phyloP scores from a whole-genome alignment of 2,113 vertebrate genomes.

The Pseudopipra pipra region DNA sequence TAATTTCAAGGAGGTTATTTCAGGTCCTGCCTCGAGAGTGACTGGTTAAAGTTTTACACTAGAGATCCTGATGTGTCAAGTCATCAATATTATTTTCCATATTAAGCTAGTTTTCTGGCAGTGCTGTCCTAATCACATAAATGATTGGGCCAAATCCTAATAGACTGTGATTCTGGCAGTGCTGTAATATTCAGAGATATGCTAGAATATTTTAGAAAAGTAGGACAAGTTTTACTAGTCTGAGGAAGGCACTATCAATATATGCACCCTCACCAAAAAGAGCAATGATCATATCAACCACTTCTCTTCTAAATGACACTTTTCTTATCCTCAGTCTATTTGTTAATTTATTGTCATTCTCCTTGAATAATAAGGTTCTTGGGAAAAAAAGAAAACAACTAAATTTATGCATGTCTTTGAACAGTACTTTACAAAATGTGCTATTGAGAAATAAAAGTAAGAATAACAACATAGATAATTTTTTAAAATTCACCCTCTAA shows the following conservation, averaged over 20 bases:
- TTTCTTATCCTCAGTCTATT: background rate
- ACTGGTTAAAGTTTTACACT: background rate
- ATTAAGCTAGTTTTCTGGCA: background rate
- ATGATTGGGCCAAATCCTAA: background rate
- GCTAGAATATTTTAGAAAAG: background rate
- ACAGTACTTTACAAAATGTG: background rate
- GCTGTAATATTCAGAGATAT: background rate
- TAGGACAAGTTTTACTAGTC: background rate
- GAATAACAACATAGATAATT: background rate
- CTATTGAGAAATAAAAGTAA: background rate
- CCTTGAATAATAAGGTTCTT: background rate
- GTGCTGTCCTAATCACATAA: background rate
- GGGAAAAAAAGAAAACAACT: background rate
- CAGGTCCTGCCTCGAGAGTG: background rate
- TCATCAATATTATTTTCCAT: conserved; percentile 1
- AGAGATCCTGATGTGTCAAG: background rate
- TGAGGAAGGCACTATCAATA: background rate
- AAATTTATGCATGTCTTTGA: background rate
- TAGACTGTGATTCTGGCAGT: background rate
- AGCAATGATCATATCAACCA: background rate
- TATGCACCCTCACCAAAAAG: background rate
- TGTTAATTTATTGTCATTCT: background rate
- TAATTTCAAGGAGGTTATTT: background rate
- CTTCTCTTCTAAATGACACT: background rate
- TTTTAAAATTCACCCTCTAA: background rate